A percentile compares a stretch with the other conserved stretches of the same genome.
Conservation (phyloP, 2,797 vertebrate species). For the Sebastes diaconus region DNA sequence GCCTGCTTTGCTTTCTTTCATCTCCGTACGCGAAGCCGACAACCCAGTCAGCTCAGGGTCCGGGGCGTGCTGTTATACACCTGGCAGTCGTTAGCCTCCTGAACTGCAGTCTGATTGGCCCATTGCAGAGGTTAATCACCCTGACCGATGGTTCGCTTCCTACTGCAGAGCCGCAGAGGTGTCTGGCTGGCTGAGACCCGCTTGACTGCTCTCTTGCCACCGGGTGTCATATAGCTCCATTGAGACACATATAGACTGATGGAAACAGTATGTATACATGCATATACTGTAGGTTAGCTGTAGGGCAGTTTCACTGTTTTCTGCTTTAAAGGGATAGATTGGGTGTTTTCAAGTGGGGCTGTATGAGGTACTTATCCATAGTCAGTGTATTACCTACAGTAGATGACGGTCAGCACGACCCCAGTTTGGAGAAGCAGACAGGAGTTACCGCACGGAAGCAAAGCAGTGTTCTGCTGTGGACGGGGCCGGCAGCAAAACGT, state of each 20-base stretch:
- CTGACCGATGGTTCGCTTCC: slow-evolving; percentile 56
- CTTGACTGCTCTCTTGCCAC: slow-evolving; percentile 23
- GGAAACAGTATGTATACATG: not conserved
- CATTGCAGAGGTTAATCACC: slow-evolving; percentile 72
- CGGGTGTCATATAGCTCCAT: slow-evolving; percentile 4
- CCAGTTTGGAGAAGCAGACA: too few relatives aligned
- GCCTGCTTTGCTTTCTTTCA: slow-evolving; percentile 38
- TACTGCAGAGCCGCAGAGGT: slow-evolving; percentile 40
- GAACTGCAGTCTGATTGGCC: slow-evolving; percentile 63
- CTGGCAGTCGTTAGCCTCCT: slow-evolving; percentile 68
- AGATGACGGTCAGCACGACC: too few relatives aligned
- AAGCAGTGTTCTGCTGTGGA: not conserved
- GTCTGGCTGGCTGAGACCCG: slow-evolving; percentile 15
- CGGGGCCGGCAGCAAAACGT: not conserved
- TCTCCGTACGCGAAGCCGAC: slow-evolving; percentile 18
- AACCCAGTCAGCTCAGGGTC: slow-evolving; percentile 7
- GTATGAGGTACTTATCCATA: not conserved
- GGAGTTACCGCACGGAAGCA: not conserved
- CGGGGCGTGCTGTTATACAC: slow-evolving; percentile 51
- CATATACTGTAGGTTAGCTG: not conserved
- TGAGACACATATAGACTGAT: not conserved
- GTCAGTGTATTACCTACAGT: not conserved
- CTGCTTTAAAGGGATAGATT: not conserved
- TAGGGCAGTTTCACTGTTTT: not conserved
- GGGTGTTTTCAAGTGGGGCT: not conserved